Base-by-base conservation (phyloP, 2,797 vertebrate genomes). In the Avahi laniger region DNA sequence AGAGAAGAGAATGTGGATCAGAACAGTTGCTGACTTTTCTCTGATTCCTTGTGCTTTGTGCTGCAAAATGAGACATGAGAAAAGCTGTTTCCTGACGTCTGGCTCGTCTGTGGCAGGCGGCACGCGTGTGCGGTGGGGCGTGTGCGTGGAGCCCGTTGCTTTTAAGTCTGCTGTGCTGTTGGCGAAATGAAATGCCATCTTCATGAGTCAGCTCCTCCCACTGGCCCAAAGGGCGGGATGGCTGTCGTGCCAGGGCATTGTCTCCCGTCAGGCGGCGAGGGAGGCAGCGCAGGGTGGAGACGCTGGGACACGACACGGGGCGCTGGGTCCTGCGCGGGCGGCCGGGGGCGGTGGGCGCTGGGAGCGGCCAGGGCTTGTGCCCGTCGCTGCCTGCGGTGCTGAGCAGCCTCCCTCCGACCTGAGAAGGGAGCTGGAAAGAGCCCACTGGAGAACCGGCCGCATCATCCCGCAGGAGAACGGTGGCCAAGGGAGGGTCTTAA, bases 321-420 rank as follows among this genome's bases (percentile, higher is more conserved):
- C 94, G 89, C 97, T 97, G 57, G 97, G 94, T 96, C 96, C 94
- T n/a, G n/a, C 41, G 41, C 41, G 41, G 41, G 41, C 41, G 41
- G 41, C 4, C 41, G 3, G 41, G 3, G 41, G 41, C 41, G 0
- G 5, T 5, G 41, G 76, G 88, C 20, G 89, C 94, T 67, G 2
- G 65, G 96, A 97, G 97, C 67, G 96, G 91, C 97, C 96, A 94
- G 94, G 97, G 96, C 97, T 97, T 96, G 97, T 95, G 76, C 92
- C 93, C 69, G 84, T 96, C 88, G 50, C 97, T 87, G 89, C 87
- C 88, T 86, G 90, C 22, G 95, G 81, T 82, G 52, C 96, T 97
- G 72, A 85, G 69, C 73, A 98, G 76, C 86, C 81, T 35, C 46
- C 50, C 9, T 35, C 57, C 89, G 41, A 93, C 91, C 91, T 91